Conservation (phyloP, 2,797 vertebrate genomes). For the Lagothrix lagotricha region DNA sequence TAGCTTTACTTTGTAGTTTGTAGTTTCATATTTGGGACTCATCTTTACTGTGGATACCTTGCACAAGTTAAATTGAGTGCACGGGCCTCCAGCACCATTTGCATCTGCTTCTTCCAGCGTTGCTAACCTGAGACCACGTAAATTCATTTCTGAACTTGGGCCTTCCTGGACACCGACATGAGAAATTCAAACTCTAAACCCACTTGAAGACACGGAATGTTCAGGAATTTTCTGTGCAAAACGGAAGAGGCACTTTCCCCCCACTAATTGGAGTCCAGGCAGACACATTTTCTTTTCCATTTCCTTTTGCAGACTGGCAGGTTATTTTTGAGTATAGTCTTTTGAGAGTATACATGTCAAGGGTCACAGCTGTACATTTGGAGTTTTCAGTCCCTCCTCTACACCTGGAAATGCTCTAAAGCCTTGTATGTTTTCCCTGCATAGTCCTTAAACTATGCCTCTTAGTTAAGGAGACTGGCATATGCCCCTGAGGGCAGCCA, state of each 20-base stretch:
- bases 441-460: not conserved
- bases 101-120: not conserved
- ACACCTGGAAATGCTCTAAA: not conserved
- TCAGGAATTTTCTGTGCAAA: not conserved
- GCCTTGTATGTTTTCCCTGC: not conserved
- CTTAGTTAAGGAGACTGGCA: not conserved
- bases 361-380: not conserved
- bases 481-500: not conserved
- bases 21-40: not conserved
- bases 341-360: not conserved
- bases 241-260: not conserved
- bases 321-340: not conserved
- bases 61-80: not conserved
- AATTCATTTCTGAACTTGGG: not conserved
- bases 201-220: not conserved
- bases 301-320: not conserved
- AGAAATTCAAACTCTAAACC: not conserved
- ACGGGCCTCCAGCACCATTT: not conserved
- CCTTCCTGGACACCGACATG: not conserved
- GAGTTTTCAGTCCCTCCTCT: not conserved
- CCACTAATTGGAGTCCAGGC: not conserved
- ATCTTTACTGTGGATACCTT: not conserved
- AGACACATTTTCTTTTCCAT: not conserved
- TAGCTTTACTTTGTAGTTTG: not conserved
- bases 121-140: not conserved